These are phyloP conservation scores for Lophotis ruficrista DNA, from an alignment of 2,113 vertebrate species.

Conservation along the genomic window DNA sequence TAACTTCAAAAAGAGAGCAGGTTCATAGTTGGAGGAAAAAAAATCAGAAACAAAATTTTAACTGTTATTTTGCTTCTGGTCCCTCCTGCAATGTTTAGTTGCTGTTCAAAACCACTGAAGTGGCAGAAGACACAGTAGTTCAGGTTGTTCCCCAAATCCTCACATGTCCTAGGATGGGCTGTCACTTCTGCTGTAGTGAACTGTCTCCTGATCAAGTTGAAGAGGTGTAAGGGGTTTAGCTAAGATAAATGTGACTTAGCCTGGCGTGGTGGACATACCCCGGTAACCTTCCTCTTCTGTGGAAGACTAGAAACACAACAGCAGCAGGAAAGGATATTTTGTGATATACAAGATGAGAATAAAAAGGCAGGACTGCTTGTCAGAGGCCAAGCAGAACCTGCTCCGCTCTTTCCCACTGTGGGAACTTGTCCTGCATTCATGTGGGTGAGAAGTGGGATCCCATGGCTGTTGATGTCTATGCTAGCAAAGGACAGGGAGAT, in stretches of 20 bases:
- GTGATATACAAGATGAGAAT: background rate
- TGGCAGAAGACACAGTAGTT: background rate
- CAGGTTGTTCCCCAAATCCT: background rate
- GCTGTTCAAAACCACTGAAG: background rate
- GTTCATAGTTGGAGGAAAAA: background rate
- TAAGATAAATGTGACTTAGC: background rate
- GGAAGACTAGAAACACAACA: background rate
- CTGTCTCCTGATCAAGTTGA: background rate
- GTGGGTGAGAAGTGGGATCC: background rate
- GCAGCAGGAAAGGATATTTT: background rate
- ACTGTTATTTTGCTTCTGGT: background rate
- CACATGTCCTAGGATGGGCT: background rate
- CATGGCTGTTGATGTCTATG: background rate
- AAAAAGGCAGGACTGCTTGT: background rate
- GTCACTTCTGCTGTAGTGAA: background rate
- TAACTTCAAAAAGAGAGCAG: background rate
- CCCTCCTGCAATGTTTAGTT: background rate
- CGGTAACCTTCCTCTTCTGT: background rate
- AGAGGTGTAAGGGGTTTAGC: background rate
- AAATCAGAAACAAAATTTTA: background rate
- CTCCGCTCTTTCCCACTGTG: rapidly evolving
- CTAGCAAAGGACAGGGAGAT: background rate
- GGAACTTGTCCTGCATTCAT: background rate
- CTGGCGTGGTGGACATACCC: background rate
- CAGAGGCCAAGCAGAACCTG: background rate